Base-by-base conservation (phyloP, 37 sponge, comb jelly and placozoan species). In the Beroe ovata region DNA sequence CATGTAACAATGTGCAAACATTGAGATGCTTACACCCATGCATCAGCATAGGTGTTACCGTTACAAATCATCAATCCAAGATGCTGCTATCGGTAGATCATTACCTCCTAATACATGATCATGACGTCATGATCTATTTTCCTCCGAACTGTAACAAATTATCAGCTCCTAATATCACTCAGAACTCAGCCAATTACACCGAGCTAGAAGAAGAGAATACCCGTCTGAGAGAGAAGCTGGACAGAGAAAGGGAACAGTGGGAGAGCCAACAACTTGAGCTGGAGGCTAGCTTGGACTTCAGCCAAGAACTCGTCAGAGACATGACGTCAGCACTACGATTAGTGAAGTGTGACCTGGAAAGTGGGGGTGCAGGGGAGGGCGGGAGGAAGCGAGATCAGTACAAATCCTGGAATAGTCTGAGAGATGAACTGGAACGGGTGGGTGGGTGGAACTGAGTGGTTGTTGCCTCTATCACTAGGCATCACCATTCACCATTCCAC, bases 381-480 rank as follows among this genome's bases (percentile, higher is more conserved):
- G 11, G 54, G 6, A 6, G 54, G 11, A 36, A 36, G 34, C 21
- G 54, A 77, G 6, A 36, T 14, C 54, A 77, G 26, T 77, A 77
- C 54, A 42, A 39, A 1, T 42, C 84, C 47, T 77, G 84, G 84
- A 77, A 77, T 29, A 42, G 54, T 77, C 19, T 77, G 4, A 38
- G 33, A 29, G 84, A 77, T 77, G 84, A 77, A 40, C 84, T 77
- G 3, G 54, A 42, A 19, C n/a, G 54, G 84, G 84, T 77, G 33
- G 41, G 42, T 3, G n/a, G 22, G 22, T n/a, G n/a, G n/a, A n/a
- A n/a, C n/a, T n/a, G n/a, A n/a, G n/a, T n/a, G n/a, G n/a, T n/a
- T n/a, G n/a, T n/a, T n/a, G n/a, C n/a, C n/a, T n/a, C n/a, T n/a
- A n/a, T n/a, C n/a, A n/a, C n/a, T n/a, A n/a, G n/a, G n/a, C n/a